phyloP scores from a whole-genome alignment of 2,797 vertebrate genomes.

The Thalassophryne amazonica region DNA sequence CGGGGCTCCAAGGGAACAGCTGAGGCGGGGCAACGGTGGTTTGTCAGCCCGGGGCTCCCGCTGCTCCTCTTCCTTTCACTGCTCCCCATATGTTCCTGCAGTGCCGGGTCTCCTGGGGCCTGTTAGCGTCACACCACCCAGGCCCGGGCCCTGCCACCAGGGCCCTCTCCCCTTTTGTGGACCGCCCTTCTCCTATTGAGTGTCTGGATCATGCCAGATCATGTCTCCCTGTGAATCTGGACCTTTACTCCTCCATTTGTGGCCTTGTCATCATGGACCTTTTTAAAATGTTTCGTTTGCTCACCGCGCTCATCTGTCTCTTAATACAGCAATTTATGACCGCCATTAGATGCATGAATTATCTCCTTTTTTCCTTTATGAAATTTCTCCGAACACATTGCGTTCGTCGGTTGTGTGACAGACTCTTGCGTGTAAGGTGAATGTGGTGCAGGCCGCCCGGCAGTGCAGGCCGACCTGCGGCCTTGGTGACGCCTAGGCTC shows the following conservation, averaged over 20 bases:
- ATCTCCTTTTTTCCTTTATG: constrained; percentile 83
- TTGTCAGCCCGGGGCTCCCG: constrained; percentile 88
- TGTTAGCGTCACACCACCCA: constrained; percentile 74
- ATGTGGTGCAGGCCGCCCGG: neutral
- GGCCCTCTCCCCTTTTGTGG: constrained; percentile 45
- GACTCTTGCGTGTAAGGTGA: constrained; percentile 13
- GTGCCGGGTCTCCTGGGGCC: constrained; percentile 66
- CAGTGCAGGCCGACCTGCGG: constrained; percentile 45
- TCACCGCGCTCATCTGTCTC: constrained; percentile 84
- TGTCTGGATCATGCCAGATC: constrained; percentile 41
- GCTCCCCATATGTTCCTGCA: constrained; percentile 77
- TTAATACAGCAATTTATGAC: constrained; percentile 90
- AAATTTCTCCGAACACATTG: constrained; percentile 78
- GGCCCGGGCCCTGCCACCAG: constrained; percentile 65
- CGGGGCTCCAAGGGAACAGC: constrained; percentile 91
- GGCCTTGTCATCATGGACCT: constrained; percentile 45
- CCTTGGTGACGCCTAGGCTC: constrained; percentile 57
- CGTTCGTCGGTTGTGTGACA: neutral
- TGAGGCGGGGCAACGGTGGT: constrained; percentile 86
- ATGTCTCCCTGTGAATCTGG: constrained; percentile 36
- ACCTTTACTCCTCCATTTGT: constrained; percentile 35
- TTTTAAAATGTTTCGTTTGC: constrained; percentile 82
- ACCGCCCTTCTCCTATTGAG: constrained; percentile 40
- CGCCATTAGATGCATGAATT: constrained; percentile 92
- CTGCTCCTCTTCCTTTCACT: constrained; percentile 78